Evolutionary conservation across 2,888 invertebrate species (phyloP).

Genomic region (Caradrina clavipalpis): DNA sequence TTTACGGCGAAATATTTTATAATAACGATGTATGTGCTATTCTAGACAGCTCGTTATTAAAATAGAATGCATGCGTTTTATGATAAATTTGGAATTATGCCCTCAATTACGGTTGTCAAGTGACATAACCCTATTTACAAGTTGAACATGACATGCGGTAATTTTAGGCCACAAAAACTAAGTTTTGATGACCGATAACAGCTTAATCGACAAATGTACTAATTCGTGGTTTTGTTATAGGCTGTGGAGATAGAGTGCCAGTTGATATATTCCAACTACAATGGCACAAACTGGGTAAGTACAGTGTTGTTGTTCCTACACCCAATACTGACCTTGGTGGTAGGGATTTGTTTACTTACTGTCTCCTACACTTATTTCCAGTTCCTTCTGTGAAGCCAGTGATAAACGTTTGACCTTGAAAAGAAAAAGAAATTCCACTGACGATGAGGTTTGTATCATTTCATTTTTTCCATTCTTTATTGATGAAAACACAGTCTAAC

Average conservation of each 20-base stretch:
- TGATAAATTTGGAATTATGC: constrained; percentile 76
- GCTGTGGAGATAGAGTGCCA: constrained; percentile 73
- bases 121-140: constrained; percentile 90
- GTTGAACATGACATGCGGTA: constrained; percentile 90
- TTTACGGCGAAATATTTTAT: constrained; percentile 67
- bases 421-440: constrained; percentile 85
- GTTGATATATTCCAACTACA: constrained; percentile 75
- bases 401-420: constrained; percentile 83
- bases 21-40: constrained; percentile 58
- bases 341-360: constrained; percentile 79
- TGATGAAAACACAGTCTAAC: constrained; percentile 31
- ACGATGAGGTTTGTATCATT: constrained; percentile 84
- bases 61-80: constrained; percentile 63
- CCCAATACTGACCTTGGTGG: constrained; percentile 79
- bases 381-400: constrained; percentile 82
- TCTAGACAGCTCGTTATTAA: constrained; percentile 65
- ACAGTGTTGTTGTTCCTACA: constrained; percentile 67
- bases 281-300: constrained; percentile 89
- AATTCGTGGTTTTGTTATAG: constrained; percentile 77
- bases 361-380: constrained; percentile 74
- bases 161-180: constrained; percentile 79
- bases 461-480: constrained; percentile 34
- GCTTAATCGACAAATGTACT: constrained; percentile 62
- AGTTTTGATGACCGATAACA: constrained; percentile 68
- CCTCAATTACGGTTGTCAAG: constrained; percentile 86